Percentiles rank a stretch among this genome's conserved stretches.
phyloP scores from a whole-genome alignment of 2,113 vertebrate species.

The Microtus oregoni region DNA sequence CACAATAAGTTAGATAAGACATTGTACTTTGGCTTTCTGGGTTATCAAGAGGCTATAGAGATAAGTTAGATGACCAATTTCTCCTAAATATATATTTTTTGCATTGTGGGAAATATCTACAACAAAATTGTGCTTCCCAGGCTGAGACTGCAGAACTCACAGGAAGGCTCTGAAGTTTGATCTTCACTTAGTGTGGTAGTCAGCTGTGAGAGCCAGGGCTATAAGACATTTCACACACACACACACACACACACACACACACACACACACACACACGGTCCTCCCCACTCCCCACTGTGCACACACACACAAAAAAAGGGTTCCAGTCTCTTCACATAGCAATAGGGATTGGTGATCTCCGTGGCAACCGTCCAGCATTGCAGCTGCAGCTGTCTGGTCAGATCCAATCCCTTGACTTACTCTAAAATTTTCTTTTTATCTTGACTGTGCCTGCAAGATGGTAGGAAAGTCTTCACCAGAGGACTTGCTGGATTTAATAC shows the following conservation, averaged over 20 bases:
- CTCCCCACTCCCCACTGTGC: neutral
- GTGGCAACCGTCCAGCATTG: neutral
- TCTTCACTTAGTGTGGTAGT: neutral
- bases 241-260: too few relatives aligned
- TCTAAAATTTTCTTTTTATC: neutral
- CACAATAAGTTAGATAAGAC: neutral
- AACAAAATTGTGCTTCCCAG: neutral
- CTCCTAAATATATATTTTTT: neutral
- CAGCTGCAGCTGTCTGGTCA: accelerated
- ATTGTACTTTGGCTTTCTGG: neutral
- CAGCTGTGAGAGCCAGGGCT: neutral
- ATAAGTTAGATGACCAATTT: neutral
- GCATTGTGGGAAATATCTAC: neutral
- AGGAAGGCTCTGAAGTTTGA: neutral
- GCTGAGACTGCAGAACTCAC: accelerated
- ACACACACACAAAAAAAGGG: neutral
- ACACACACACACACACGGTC: too few relatives aligned
- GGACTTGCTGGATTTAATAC: neutral
- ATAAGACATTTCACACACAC: neutral
- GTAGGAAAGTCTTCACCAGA: neutral
- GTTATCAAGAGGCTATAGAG: neutral
- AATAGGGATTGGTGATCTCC: neutral
- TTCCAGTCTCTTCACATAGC: neutral
- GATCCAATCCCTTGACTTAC: accelerated
- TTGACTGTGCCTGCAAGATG: neutral